phyloP scores from a whole-genome alignment of 2,797 vertebrate genomes.

The Typhlichthys eigenmanni region DNA sequence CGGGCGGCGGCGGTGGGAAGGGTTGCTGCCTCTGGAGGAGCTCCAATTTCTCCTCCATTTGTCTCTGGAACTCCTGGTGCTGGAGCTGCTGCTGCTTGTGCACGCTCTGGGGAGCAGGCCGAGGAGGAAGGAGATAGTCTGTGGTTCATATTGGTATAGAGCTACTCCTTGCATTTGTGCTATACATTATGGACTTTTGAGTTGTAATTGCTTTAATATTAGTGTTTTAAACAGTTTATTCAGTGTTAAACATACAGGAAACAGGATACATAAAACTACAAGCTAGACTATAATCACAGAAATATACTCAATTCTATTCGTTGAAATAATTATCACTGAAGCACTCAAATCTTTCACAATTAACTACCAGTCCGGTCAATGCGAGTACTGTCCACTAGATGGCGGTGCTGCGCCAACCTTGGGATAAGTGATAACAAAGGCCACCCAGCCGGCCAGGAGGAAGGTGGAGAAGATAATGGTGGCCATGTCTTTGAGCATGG shows the following conservation, averaged over 20 bases:
- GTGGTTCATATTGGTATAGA: too few species aligned
- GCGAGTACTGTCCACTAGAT: constrained; percentile 22
- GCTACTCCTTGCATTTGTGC: too few species aligned
- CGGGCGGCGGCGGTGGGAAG: constrained; percentile 76
- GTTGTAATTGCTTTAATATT: too few species aligned
- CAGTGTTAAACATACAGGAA: too few species aligned
- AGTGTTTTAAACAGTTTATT: too few species aligned
- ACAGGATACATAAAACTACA: too few species aligned
- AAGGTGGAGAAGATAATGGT: constrained; percentile 96
- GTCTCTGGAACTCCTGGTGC: constrained; percentile 90
- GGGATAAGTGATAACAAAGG: constrained; percentile 94
- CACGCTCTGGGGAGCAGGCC: constrained; percentile 76
- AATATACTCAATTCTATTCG: background rate
- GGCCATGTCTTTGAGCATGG: constrained; percentile 95
- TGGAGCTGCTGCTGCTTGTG: constrained; percentile 93
- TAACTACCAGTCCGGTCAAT: too few species aligned
- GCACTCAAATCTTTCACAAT: background rate
- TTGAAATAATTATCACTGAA: background rate
- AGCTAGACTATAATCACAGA: background rate
- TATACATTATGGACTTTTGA: too few species aligned
- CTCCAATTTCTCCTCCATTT: constrained; percentile 91
- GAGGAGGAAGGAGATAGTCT: background rate
- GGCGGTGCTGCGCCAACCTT: constrained; percentile 75
- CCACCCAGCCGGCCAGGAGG: constrained; percentile 94
- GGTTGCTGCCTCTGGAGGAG: constrained; percentile 89